phyloP scores from a whole-genome alignment of 2,888 invertebrate species.

The Matsumyia berberina region DNA sequence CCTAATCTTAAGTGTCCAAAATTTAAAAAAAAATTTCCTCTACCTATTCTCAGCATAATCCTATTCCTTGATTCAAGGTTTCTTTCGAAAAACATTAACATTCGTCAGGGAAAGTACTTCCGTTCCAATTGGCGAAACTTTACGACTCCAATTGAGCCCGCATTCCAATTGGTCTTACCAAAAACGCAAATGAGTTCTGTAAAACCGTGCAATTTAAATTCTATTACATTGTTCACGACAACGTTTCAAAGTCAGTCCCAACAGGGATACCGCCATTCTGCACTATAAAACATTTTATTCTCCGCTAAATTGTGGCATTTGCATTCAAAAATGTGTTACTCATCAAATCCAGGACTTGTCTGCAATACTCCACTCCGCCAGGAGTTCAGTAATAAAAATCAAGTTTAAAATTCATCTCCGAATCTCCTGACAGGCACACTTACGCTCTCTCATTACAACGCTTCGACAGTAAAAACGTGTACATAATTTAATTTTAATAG shows the following conservation, averaged over 20 bases:
- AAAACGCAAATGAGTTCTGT: conserved; percentile 32
- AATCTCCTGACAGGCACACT: conserved; percentile 12
- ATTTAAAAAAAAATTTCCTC: no score
- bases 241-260: conserved; percentile 28
- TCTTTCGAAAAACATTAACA: not conserved
- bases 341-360: conserved; percentile 28
- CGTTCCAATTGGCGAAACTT: conserved; percentile 9
- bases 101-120: conserved; percentile 9
- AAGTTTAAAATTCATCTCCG: conserved; percentile 55
- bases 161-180: conserved; percentile 11
- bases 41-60: no score
- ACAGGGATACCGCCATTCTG: not conserved
- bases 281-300: conserved; percentile 63
- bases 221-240: conserved; percentile 60
- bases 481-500: conserved; percentile 63
- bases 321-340: conserved; percentile 62
- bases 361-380: not conserved
- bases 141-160: conserved; percentile 32
- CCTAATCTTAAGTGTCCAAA: no score
- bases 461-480: conserved; percentile 42
- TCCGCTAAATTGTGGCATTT: conserved; percentile 61
- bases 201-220: conserved; percentile 47
- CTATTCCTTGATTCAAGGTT: conserved; percentile 12
- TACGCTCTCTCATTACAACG: conserved; percentile 28
- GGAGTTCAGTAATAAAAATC: conserved; percentile 54